Evolutionary conservation across 2,888 invertebrate species (phyloP).

Genomic region (Prenolepis imparis): DNA sequence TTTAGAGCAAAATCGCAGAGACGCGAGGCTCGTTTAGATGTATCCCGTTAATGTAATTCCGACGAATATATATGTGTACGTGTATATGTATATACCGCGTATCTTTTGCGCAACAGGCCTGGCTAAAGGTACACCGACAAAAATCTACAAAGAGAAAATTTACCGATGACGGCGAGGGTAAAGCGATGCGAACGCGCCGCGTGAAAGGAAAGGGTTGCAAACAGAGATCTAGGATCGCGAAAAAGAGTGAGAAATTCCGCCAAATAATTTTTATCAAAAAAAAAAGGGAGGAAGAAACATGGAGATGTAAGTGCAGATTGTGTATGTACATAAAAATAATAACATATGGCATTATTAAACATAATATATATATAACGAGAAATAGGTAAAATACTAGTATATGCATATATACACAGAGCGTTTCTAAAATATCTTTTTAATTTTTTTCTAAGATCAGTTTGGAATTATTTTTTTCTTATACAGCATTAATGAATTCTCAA

Average conservation of each 20-base stretch:
- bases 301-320: conserved; percentile 1
- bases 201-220: conserved; percentile 50
- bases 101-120: conserved; percentile 35
- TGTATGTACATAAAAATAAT: neutral
- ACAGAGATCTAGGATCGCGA: conserved; percentile 40
- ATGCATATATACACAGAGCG: neutral
- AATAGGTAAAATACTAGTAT: neutral
- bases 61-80: neutral
- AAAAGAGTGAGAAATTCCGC: conserved; percentile 37
- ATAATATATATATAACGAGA: neutral
- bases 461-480: neutral
- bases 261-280: conserved; percentile 42
- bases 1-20: conserved; percentile 21
- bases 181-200: conserved; percentile 48
- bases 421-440: too few species aligned
- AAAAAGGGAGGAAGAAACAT: conserved; percentile 6
- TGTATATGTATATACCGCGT: conserved; percentile 7
- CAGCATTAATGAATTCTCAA: neutral
- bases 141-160: conserved; percentile 56
- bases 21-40: conserved; percentile 28
- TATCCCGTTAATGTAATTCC: conserved; percentile 50
- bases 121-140: conserved; percentile 51
- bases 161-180: conserved; percentile 54
- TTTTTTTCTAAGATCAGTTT: neutral
- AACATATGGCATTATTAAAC: neutral